Percentiles rank a stretch among this genome's conserved stretches.
phyloP scores from a whole-genome alignment of 2,888 invertebrate genomes.

The Lasioglossum malachurum region DNA sequence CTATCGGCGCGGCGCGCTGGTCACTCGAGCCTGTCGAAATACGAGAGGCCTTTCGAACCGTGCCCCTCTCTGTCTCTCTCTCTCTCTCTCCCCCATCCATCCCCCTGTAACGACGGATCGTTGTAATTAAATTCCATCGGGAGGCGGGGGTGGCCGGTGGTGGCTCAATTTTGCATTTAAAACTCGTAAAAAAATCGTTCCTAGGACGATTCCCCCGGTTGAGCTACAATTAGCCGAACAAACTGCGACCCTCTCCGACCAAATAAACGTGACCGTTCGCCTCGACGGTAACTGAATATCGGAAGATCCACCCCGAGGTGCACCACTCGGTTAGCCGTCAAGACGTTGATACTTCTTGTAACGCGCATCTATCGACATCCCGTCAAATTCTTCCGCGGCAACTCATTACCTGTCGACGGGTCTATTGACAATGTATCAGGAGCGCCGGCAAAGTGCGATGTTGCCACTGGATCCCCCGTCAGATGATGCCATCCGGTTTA shows the following conservation, averaged over 20 bases:
- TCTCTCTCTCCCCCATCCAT: neutral
- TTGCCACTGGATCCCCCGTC: neutral
- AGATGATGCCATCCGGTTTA: neutral
- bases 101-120: slow-evolving; percentile 49
- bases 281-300: neutral
- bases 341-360: neutral
- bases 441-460: neutral
- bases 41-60: slow-evolving; percentile 50
- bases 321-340: neutral
- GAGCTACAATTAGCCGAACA: neutral
- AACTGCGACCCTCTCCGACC: neutral
- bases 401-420: neutral
- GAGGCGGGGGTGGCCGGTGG: neutral
- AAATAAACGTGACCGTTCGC: neutral
- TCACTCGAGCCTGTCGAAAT: slow-evolving; percentile 61
- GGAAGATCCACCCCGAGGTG: neutral
- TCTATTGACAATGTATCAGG: slow-evolving; percentile 3
- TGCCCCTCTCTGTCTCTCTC: neutral
- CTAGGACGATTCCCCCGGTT: neutral
- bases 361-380: neutral
- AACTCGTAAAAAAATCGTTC: too few relatives aligned
- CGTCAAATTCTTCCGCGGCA: neutral
- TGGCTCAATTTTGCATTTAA: slow-evolving; percentile 55
- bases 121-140: slow-evolving; percentile 62
- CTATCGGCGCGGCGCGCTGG: slow-evolving; percentile 58